These are phyloP conservation scores for Notarius lentiginosus DNA, from an alignment of 2,113 vertebrate genomes.

Conservation along the genomic window DNA sequence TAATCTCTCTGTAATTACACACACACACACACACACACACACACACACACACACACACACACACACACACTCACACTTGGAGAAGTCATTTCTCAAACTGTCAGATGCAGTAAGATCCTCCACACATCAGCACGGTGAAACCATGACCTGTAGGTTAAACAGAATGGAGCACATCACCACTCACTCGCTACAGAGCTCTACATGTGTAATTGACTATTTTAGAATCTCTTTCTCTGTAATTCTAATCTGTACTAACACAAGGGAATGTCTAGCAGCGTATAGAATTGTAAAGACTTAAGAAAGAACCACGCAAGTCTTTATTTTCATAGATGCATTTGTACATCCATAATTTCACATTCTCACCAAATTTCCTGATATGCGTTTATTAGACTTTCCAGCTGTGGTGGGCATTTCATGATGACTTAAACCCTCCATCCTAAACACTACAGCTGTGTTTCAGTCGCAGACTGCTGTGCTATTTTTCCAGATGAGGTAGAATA, in stretches of 20 bases:
- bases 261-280: background rate
- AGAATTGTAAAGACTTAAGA: background rate
- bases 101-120: background rate
- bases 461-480: background rate
- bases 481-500: background rate
- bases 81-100: background rate
- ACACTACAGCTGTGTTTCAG: background rate
- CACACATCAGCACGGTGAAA: background rate
- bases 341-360: background rate
- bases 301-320: background rate
- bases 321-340: background rate
- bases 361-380: background rate
- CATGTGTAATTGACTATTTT: background rate
- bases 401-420: background rate
- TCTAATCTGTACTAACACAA: background rate
- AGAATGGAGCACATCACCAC: background rate
- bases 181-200: background rate
- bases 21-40: background rate
- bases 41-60: background rate
- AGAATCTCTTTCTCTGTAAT: background rate
- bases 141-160: background rate
- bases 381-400: background rate
- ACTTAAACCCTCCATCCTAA: background rate
- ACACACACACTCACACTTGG: background rate
- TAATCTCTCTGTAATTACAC: slow-evolving; percentile 10